These are phyloP conservation scores for Rallus crepitans DNA, from an alignment of 2,797 vertebrate species.

Conservation along the genomic window DNA sequence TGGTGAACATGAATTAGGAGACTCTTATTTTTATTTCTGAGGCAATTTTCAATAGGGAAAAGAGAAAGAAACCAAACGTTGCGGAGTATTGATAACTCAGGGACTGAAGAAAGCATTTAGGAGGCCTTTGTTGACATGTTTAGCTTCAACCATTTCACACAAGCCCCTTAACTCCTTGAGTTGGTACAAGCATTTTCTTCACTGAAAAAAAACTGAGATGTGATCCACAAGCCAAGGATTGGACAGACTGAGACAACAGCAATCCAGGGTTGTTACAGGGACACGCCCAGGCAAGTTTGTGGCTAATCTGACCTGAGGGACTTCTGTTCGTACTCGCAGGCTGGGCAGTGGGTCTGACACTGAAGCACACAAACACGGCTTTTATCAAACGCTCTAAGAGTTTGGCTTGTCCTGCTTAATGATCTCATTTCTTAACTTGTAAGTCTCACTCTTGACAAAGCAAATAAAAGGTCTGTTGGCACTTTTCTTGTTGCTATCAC, in stretches of 20 bases:
- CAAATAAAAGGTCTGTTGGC: neutral
- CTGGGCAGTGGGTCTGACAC: neutral
- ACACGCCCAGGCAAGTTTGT: neutral
- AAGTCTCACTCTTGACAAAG: neutral
- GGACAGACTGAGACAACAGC: accelerated
- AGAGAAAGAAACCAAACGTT: neutral
- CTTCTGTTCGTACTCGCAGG: neutral
- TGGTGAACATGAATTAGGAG: neutral
- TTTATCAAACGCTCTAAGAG: neutral
- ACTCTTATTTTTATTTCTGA: neutral
- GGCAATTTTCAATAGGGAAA: neutral
- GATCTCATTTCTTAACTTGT: accelerated
- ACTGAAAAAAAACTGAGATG: neutral
- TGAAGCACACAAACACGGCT: neutral
- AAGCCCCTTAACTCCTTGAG: neutral
- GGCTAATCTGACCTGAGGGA: neutral
- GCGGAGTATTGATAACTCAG: neutral
- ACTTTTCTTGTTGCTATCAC: accelerated
- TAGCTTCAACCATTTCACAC: neutral
- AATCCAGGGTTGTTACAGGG: neutral
- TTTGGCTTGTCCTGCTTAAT: neutral
- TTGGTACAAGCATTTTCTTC: neutral
- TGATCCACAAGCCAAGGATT: neutral
- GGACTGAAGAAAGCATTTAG: neutral
- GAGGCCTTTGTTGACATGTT: neutral